A percentile compares a stretch with the other conserved stretches of the same genome.
Conservation (phyloP, 2,797 vertebrate species). For the Hypotaenidia okinawae region DNA sequence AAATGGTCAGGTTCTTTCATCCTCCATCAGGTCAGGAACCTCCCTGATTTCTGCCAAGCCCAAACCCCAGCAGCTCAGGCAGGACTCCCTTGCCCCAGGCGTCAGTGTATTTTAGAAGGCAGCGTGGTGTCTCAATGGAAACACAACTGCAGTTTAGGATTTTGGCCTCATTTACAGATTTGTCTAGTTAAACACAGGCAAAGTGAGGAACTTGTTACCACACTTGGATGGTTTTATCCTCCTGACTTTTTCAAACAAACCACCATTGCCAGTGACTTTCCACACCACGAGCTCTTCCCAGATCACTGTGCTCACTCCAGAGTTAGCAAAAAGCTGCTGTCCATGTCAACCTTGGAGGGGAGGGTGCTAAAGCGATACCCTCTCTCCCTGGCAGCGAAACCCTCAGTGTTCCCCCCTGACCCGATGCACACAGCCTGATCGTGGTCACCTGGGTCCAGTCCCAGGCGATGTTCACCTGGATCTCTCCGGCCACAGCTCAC, state of each 20-base stretch:
- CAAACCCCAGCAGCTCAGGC: not conserved
- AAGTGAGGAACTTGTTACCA: not conserved
- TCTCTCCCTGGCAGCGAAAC: fast-evolving
- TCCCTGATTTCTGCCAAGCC: not conserved
- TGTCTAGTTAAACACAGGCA: not conserved
- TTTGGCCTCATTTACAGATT: not conserved
- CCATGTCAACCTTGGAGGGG: not conserved
- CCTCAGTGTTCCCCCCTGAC: not conserved
- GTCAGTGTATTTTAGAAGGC: not conserved
- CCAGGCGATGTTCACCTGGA: fast-evolving
- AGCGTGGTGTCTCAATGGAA: not conserved
- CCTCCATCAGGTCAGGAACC: fast-evolving
- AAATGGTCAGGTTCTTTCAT: not conserved
- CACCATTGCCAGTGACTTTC: not conserved
- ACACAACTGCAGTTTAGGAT: not conserved
- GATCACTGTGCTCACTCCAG: not conserved
- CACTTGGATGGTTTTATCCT: not conserved
- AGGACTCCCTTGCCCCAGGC: not conserved
- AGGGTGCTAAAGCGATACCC: not conserved
- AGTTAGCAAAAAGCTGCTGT: not conserved
- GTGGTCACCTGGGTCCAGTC: not conserved
- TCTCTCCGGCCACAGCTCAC: too few relatives aligned
- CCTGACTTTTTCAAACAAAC: not conserved
- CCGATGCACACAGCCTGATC: not conserved
- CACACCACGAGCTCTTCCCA: not conserved